phyloP scores from a whole-genome alignment of 2,888 invertebrate species.

The Amblyjoppa fuscipennis region DNA sequence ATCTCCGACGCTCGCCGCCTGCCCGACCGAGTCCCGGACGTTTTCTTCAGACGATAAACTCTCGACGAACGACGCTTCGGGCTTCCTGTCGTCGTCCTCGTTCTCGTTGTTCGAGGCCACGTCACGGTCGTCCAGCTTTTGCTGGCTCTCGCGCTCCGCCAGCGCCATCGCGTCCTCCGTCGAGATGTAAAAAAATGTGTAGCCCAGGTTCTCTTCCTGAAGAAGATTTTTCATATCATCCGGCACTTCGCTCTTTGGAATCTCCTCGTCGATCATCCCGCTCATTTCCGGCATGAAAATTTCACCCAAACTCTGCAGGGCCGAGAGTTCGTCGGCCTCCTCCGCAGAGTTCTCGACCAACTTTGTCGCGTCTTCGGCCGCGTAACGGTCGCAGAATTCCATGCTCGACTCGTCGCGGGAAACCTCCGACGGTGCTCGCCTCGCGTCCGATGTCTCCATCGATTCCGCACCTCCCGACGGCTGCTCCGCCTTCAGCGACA shows the following conservation, averaged over 20 bases:
- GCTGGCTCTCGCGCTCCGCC: neutral
- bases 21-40: neutral
- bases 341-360: neutral
- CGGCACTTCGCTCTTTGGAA: slow-evolving; percentile 68
- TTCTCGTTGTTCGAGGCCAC: neutral
- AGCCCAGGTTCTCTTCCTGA: slow-evolving; percentile 68
- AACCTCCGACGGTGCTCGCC: neutral
- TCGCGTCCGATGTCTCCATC: slow-evolving; percentile 32
- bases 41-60: neutral
- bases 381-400: slow-evolving; percentile 1
- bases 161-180: slow-evolving; percentile 24
- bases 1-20: slow-evolving; percentile 3
- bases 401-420: neutral
- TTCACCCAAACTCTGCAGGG: slow-evolving; percentile 11
- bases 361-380: neutral
- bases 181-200: slow-evolving; percentile 76
- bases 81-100: neutral
- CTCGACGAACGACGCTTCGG: neutral
- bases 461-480: neutral
- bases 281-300: slow-evolving; percentile 28
- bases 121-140: neutral
- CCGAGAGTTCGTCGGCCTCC: neutral
- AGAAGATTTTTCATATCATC: slow-evolving; percentile 71
- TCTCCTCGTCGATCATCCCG: slow-evolving; percentile 10
- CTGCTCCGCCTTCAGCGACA: neutral